A percentile compares a stretch with the other conserved stretches of the same genome.
Conservation (phyloP, 2,888 invertebrate species). For the Sarcophaga carnaria region DNA sequence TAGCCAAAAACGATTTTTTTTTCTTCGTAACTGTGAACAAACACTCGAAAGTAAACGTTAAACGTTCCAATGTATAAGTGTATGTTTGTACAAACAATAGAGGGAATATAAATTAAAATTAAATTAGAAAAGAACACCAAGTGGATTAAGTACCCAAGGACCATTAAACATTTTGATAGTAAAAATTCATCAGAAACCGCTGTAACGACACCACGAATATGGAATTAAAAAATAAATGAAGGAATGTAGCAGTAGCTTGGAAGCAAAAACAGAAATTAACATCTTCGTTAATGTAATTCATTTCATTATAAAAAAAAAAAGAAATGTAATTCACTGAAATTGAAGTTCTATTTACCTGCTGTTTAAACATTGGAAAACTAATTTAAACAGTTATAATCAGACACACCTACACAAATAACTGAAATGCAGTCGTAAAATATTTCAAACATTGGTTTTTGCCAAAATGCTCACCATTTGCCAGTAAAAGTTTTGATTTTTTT, state of each 20-base stretch:
- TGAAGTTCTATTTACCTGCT: background rate
- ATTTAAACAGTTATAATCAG: background rate
- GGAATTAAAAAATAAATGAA: background rate
- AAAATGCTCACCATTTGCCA: background rate
- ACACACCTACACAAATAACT: background rate
- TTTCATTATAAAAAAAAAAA: background rate
- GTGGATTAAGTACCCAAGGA: background rate
- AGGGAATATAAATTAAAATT: background rate
- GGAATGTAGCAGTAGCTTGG: too few relatives aligned
- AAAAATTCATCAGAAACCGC: background rate
- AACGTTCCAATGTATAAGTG: background rate
- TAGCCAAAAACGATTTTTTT: too few relatives aligned
- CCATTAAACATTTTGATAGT: background rate
- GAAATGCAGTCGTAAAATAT: background rate
- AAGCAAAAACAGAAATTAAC: too few relatives aligned
- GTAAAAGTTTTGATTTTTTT: background rate
- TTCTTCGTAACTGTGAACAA: background rate
- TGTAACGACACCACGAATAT: too few relatives aligned
- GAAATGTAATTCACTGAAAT: background rate
- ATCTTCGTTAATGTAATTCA: too few relatives aligned
- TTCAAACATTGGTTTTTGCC: too few relatives aligned
- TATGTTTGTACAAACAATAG: too few relatives aligned
- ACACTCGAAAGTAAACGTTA: background rate
- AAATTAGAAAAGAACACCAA: background rate
- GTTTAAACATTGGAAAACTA: background rate